These are phyloP conservation scores for Antechinus stuartii DNA, from an alignment of 2,113 vertebrate species.

Conservation along the genomic window DNA sequence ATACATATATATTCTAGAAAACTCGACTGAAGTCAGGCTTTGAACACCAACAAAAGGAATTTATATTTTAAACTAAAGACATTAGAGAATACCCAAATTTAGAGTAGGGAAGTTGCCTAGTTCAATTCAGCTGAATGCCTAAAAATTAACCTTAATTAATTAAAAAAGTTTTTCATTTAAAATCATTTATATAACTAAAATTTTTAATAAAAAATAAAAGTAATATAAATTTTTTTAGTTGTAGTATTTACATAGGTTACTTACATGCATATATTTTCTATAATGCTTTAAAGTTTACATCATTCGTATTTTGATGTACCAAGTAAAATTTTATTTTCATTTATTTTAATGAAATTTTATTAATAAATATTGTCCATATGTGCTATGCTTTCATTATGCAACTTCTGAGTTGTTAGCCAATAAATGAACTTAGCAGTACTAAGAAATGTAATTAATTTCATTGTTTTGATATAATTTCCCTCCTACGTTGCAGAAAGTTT, in stretches of 20 bases:
- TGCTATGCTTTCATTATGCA: slow-evolving; percentile 51
- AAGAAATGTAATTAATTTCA: slow-evolving; percentile 8
- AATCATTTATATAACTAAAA: neutral
- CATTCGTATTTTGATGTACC: neutral
- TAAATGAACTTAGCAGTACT: slow-evolving; percentile 19
- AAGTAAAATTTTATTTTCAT: neutral
- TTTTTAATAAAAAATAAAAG: neutral
- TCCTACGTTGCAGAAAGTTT: slow-evolving; percentile 65
- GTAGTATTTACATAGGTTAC: neutral
- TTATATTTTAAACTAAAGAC: neutral
- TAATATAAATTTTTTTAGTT: neutral
- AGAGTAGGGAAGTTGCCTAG: neutral
- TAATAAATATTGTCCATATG: slow-evolving; percentile 28
- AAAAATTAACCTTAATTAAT: neutral
- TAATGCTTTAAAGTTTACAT: neutral
- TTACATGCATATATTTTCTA: neutral
- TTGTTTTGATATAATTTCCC: slow-evolving; percentile 55
- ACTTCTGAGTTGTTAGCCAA: slow-evolving; percentile 57
- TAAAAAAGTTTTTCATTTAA: neutral
- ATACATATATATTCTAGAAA: too few relatives aligned
- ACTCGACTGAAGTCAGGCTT: neutral
- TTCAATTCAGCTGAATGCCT: neutral
- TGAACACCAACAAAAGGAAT: neutral
- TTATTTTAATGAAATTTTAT: neutral
- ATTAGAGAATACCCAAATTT: neutral